Conservation (phyloP, 2,113 vertebrate species). For the Myotis davidii region DNA sequence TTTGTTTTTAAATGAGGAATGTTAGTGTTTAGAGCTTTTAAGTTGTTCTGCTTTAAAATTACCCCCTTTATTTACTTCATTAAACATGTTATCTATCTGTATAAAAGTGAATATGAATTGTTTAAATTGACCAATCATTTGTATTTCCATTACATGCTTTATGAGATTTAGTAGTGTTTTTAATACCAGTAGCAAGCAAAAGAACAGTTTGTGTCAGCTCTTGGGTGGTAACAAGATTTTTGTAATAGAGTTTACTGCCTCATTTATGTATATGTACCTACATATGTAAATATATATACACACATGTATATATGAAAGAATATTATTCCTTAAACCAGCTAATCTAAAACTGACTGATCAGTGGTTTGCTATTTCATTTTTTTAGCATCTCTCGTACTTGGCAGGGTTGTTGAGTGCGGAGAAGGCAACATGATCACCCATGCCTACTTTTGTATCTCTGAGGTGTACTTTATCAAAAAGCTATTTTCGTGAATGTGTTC, state of each 20-base stretch:
- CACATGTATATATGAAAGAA: neutral
- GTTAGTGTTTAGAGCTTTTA: neutral
- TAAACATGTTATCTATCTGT: neutral
- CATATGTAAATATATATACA: no score
- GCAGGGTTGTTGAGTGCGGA: neutral
- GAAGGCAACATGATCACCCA: neutral
- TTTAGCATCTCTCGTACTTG: neutral
- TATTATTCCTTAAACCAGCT: neutral
- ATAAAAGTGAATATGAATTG: constrained; percentile 38
- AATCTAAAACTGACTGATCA: neutral
- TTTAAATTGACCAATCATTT: neutral
- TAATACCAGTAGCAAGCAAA: neutral
- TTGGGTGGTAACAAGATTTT: neutral
- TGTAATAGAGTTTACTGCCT: neutral
- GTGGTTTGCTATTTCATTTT: neutral
- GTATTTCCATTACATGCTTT: neutral
- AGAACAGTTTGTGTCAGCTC: neutral
- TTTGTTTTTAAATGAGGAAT: constrained; percentile 46
- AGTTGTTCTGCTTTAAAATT: constrained; percentile 20
- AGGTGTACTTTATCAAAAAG: neutral
- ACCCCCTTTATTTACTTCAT: neutral
- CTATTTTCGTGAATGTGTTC: constrained; percentile 25
- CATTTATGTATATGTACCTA: neutral
- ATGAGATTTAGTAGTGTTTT: constrained; percentile 1
- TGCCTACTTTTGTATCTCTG: neutral